Conservation (phyloP, 1,140 invertebrate genomes). For the Nephila pilipes region DNA sequence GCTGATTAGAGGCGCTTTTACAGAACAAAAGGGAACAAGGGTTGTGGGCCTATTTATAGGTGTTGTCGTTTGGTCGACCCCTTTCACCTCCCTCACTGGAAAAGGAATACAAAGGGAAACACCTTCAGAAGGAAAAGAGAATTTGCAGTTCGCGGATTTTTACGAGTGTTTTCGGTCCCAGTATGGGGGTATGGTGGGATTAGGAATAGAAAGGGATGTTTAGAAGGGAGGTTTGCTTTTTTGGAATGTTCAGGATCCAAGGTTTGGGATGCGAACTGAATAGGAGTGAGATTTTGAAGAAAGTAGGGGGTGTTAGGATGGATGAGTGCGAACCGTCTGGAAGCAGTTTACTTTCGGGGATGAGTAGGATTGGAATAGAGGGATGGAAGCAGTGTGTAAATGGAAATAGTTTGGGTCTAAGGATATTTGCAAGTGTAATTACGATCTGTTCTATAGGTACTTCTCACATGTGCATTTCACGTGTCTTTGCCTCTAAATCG, state of each 20-base stretch:
- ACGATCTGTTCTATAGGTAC: too few species aligned
- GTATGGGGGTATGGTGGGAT: not conserved
- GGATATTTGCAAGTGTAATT: too few species aligned
- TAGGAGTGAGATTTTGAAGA: not conserved
- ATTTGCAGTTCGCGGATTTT: slow-evolving; percentile 18
- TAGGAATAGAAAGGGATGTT: slow-evolving; percentile 20
- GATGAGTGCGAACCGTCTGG: not conserved
- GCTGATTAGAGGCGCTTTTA: not conserved
- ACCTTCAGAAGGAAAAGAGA: not conserved
- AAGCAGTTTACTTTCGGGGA: not conserved
- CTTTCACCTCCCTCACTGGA: not conserved
- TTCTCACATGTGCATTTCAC: too few species aligned
- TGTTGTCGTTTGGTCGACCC: slow-evolving; percentile 5
- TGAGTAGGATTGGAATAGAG: too few species aligned
- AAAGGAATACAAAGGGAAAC: not conserved
- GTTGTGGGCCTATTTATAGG: slow-evolving; percentile 25
- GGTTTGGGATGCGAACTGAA: not conserved
- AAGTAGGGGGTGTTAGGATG: not conserved
- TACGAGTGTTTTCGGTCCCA: not conserved
- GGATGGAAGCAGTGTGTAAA: too few species aligned
- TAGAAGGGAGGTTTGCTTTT: not conserved
- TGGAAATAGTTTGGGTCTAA: too few species aligned
- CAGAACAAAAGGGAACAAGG: not conserved
- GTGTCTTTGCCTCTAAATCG: too few species aligned
- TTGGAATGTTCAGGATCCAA: not conserved